Conservation (phyloP, 2,888 invertebrate genomes). For the Gasteruption jaculator region DNA sequence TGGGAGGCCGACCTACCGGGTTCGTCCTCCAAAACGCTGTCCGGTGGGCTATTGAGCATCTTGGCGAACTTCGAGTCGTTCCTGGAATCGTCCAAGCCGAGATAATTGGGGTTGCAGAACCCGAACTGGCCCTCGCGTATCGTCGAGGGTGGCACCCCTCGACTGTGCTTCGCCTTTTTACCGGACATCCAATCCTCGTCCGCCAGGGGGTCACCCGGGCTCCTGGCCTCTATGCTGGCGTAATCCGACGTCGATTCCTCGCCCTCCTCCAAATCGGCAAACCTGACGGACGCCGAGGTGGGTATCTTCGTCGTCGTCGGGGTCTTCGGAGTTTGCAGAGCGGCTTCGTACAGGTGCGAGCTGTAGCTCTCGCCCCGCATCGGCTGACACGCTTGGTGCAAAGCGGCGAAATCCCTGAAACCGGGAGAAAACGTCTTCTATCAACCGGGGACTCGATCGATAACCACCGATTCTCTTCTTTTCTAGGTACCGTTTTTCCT, state of each 20-base stretch:
- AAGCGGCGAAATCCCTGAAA: slow-evolving; percentile 49
- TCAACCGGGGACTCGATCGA: not conserved
- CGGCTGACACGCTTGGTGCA: slow-evolving; percentile 57
- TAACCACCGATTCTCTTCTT: not conserved
- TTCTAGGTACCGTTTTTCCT: slow-evolving; percentile 35
- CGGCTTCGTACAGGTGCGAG: slow-evolving; percentile 59
- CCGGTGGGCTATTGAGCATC: slow-evolving; percentile 60
- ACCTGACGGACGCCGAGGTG: slow-evolving; percentile 59
- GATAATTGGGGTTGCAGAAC: slow-evolving; percentile 73
- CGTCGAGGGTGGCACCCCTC: slow-evolving; percentile 32
- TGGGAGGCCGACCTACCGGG: slow-evolving; percentile 47
- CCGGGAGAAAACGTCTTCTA: not conserved
- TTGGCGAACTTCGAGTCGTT: slow-evolving; percentile 50
- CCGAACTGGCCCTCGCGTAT: slow-evolving; percentile 58
- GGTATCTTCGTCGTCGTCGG: slow-evolving; percentile 51
- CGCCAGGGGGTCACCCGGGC: slow-evolving; percentile 47
- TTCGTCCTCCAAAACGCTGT: slow-evolving; percentile 59
- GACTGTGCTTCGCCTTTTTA: slow-evolving; percentile 29
- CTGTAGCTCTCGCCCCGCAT: slow-evolving; percentile 57
- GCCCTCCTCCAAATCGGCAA: slow-evolving; percentile 55
- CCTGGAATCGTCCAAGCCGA: slow-evolving; percentile 61
- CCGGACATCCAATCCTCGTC: slow-evolving; percentile 44
- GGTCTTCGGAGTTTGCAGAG: slow-evolving; percentile 50
- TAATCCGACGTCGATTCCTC: slow-evolving; percentile 72
- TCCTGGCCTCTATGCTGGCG: slow-evolving; percentile 65